These are phyloP conservation scores for Chaenogobius annularis DNA, from an alignment of 2,113 vertebrate genomes.

Conservation along the genomic window DNA sequence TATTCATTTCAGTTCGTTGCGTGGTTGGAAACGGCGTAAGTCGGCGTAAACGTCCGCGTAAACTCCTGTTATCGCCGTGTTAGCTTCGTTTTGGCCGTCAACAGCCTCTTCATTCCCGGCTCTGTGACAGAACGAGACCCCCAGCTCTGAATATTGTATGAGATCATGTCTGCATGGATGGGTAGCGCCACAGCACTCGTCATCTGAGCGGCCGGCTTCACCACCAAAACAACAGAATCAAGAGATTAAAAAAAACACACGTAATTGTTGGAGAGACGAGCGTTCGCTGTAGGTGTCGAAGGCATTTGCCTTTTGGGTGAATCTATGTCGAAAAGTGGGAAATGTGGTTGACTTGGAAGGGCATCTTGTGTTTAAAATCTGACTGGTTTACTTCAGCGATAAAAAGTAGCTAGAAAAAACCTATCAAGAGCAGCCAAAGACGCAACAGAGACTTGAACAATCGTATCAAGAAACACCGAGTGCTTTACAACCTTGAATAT, in stretches of 20 bases:
- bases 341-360: too few species aligned
- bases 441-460: too few species aligned
- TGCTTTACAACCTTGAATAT: too few species aligned
- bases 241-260: not conserved
- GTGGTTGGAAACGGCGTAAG: not conserved
- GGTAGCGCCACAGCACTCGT: conserved; percentile 28
- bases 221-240: not conserved
- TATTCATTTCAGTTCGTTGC: not conserved
- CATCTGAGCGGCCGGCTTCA: not conserved
- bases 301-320: too few species aligned
- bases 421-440: too few species aligned
- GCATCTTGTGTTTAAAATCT: too few species aligned
- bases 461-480: too few species aligned
- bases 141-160: conserved; percentile 67
- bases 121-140: conserved; percentile 27
- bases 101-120: conserved; percentile 31
- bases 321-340: too few species aligned
- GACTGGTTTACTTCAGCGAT: too few species aligned
- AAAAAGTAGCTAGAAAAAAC: too few species aligned
- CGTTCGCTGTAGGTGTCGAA: too few species aligned
- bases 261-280: not conserved
- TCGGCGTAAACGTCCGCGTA: not conserved
- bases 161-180: conserved; percentile 58
- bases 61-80: conserved; percentile 8
- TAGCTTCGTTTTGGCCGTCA: conserved; percentile 27